Conservation (phyloP, 2,797 vertebrate species). For the Lithobates pipiens region DNA sequence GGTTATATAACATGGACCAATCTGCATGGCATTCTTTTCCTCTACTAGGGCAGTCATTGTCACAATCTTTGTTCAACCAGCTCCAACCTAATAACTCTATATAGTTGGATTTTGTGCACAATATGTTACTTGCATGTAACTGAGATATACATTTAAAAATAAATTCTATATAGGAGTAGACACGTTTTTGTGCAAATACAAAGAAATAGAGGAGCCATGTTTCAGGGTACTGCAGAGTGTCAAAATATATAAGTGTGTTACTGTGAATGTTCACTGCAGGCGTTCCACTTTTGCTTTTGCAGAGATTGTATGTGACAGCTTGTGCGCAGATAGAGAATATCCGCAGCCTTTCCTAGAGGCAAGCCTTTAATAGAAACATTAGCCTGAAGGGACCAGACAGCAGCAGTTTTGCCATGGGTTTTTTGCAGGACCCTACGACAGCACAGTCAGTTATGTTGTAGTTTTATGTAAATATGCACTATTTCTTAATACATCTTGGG, state of each 20-base stretch:
- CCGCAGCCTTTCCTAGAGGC: slow-evolving; percentile 10
- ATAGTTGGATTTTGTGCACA: not conserved
- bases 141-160: not conserved
- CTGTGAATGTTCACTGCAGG: slow-evolving; percentile 34
- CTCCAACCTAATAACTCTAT: no score
- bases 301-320: slow-evolving; percentile 53
- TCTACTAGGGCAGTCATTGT: no score
- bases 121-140: not conserved
- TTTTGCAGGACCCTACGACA: slow-evolving; percentile 1
- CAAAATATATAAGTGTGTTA: slow-evolving; percentile 14
- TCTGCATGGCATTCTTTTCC: not conserved
- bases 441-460: not conserved
- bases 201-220: not conserved
- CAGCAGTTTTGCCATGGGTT: not conserved
- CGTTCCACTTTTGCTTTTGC: slow-evolving; percentile 5
- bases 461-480: not conserved
- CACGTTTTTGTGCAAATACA: no score
- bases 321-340: slow-evolving; percentile 6
- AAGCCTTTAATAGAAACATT: slow-evolving; percentile 46
- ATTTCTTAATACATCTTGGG: no score
- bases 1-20: not conserved
- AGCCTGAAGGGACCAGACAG: slow-evolving; percentile 23
- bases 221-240: slow-evolving; percentile 19
- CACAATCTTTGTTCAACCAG: no score
- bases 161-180: no score